Evolutionary conservation across 2,888 invertebrate genomes (phyloP).

Genomic region (Poecilobothrus nobilitatus): DNA sequence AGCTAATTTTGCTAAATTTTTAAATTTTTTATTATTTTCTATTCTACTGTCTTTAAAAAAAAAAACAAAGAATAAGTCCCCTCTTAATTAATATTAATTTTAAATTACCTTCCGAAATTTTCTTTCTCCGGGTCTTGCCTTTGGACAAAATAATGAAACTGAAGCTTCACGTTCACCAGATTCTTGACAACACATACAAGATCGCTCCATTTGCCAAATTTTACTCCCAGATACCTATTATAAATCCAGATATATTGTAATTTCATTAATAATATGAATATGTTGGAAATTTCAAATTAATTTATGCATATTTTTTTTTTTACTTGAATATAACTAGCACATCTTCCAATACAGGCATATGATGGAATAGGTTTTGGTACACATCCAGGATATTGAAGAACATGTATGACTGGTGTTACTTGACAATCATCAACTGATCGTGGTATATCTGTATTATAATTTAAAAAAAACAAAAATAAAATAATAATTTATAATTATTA

Average conservation of each 20-base stretch:
- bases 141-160: conserved; percentile 80
- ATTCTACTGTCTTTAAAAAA: too few species aligned
- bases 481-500: not conserved
- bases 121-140: conserved; percentile 75
- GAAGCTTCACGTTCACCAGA: conserved; percentile 85
- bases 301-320: conserved; percentile 13
- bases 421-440: conserved; percentile 64
- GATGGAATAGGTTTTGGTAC: conserved; percentile 88
- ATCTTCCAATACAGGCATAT: conserved; percentile 84
- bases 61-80: too few species aligned
- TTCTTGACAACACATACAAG: conserved; percentile 93
- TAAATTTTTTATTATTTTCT: too few species aligned
- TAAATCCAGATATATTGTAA: conserved; percentile 13
- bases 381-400: conserved; percentile 83
- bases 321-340: conserved; percentile 87
- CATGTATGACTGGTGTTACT: conserved; percentile 85
- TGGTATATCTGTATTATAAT: conserved; percentile 13
- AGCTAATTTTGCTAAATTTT: too few species aligned
- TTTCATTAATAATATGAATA: not conserved
- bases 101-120: conserved; percentile 67
- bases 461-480: not conserved
- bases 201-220: conserved; percentile 93
- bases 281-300: too few species aligned
- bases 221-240: conserved; percentile 83
- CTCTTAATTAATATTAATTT: not conserved